Conservation (phyloP, 2,797 vertebrate genomes). For the Acrocephalus scirpaceus region DNA sequence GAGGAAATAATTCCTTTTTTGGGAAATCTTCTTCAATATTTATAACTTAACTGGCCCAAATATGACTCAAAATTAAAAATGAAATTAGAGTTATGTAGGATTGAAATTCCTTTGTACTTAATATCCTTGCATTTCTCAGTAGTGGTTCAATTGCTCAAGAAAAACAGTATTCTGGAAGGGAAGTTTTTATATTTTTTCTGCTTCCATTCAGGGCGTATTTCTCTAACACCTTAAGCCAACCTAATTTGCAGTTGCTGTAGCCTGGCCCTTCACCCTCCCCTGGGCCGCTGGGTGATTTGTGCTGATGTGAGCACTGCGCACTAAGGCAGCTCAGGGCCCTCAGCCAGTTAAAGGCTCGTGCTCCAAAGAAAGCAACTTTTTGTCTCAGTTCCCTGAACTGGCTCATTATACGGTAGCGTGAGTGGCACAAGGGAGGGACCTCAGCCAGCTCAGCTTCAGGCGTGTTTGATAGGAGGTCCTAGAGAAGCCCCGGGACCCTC, state of each 20-base stretch:
- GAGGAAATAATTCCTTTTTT: conserved; percentile 6
- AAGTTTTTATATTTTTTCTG: background rate
- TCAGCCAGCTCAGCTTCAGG: background rate
- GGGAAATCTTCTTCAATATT: background rate
- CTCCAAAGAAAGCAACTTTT: conserved; percentile 54
- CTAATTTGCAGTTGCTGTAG: background rate
- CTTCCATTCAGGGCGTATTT: background rate
- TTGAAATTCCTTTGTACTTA: background rate
- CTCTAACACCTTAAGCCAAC: background rate
- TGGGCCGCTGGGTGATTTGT: background rate
- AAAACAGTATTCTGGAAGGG: background rate
- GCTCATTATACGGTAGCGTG: background rate
- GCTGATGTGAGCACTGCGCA: background rate
- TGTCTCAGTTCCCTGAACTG: conserved; percentile 11
- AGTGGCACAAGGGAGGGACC: background rate
- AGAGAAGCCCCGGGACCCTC: background rate
- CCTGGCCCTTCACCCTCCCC: background rate
- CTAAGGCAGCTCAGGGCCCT: background rate
- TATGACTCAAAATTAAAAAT: background rate
- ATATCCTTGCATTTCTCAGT: background rate
- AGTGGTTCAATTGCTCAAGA: background rate
- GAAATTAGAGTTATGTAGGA: background rate
- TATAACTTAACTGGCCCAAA: background rate
- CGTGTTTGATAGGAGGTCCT: background rate
- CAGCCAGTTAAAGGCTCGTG: background rate